Conservation (phyloP, 2,113 vertebrate species). For the Hucho hucho region DNA sequence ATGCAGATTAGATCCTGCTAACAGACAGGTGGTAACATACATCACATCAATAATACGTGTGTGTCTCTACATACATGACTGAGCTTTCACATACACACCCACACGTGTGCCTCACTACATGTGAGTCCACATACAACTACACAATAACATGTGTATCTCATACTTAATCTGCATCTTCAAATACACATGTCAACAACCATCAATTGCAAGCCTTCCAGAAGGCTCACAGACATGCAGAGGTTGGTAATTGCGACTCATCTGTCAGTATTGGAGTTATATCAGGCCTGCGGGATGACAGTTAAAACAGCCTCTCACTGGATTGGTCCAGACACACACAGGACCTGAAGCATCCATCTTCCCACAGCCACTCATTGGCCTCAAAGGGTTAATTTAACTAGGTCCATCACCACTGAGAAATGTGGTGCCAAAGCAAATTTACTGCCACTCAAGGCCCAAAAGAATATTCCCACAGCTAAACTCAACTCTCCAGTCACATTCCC, state of each 20-base stretch:
- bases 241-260: too few species aligned
- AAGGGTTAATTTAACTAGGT: too few species aligned
- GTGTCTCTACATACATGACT: too few species aligned
- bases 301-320: too few species aligned
- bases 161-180: not conserved
- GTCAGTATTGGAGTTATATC: too few species aligned
- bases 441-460: too few species aligned
- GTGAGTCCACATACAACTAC: too few species aligned
- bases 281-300: too few species aligned
- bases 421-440: too few species aligned
- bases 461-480: not conserved
- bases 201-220: not conserved
- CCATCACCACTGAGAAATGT: too few species aligned
- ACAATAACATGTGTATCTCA: not conserved
- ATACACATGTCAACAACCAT: not conserved
- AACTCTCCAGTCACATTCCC: not conserved
- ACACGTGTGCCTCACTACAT: not conserved
- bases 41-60: slow-evolving; percentile 3
- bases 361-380: too few species aligned
- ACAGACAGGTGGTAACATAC: slow-evolving; percentile 33
- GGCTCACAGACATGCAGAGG: not conserved
- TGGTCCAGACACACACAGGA: not conserved
- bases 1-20: slow-evolving; percentile 35
- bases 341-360: too few species aligned
- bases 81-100: not conserved